Evolutionary conservation across 2,113 vertebrate species (phyloP).

Genomic region (Syrmaticus mikado): DNA sequence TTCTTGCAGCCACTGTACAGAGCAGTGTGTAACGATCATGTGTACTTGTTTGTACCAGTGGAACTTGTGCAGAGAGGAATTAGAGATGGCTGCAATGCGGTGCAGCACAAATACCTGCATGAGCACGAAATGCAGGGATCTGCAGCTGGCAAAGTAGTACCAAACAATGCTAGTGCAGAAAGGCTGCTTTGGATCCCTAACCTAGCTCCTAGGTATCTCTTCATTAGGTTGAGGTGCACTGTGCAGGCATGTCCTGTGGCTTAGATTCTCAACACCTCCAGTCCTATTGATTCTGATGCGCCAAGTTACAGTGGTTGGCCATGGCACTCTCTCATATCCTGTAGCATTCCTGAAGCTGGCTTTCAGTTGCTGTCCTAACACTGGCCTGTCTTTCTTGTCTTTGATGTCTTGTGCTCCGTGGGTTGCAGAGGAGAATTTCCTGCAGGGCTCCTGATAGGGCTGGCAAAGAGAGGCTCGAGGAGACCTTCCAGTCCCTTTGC

Average conservation of each 20-base stretch:
- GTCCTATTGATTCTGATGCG: neutral
- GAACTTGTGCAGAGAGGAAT: rapidly evolving
- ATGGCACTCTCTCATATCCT: neutral
- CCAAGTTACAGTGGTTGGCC: neutral
- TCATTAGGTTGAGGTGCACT: neutral
- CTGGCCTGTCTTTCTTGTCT: neutral
- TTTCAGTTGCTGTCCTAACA: neutral
- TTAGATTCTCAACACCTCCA: neutral
- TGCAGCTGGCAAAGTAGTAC: neutral
- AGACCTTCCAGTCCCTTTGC: neutral
- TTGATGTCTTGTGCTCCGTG: neutral
- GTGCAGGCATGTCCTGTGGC: neutral
- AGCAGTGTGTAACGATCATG: neutral
- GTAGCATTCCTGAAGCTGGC: neutral
- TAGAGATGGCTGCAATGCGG: neutral
- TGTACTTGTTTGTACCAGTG: neutral
- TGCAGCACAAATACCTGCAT: neutral
- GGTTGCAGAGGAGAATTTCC: neutral
- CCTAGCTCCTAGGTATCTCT: neutral
- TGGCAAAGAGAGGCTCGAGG: neutral
- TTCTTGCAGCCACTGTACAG: neutral
- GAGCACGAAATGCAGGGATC: rapidly evolving
- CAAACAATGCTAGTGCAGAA: neutral
- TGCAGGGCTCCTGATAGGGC: neutral
- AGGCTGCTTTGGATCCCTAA: neutral